Evolutionary conservation across 2,797 vertebrate genomes (phyloP).

Genomic region (Microchirus variegatus): DNA sequence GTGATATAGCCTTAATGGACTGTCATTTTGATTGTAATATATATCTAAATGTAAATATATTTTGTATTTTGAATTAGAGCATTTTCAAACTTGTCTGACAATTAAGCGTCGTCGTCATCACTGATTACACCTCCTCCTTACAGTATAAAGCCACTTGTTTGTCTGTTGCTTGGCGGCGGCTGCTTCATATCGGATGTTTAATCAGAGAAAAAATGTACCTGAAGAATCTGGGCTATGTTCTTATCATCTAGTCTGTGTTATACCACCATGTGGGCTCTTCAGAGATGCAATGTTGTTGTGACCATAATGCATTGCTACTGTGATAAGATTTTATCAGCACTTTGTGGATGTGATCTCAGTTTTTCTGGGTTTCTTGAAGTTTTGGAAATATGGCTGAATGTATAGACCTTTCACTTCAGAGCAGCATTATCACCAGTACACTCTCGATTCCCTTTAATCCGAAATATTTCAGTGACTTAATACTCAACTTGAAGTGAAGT

Average conservation of each 20-base stretch:
- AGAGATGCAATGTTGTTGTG: constrained; percentile 8
- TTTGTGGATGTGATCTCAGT: background rate
- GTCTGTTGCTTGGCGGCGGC: constrained; percentile 9
- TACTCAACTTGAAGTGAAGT: too few species aligned
- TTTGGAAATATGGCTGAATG: background rate
- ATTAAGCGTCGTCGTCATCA: background rate
- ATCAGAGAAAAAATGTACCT: constrained; percentile 24
- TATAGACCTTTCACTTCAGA: background rate
- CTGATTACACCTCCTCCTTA: constrained; percentile 20
- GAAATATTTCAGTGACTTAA: too few species aligned
- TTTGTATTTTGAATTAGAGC: too few species aligned
- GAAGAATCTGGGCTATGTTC: constrained; percentile 21
- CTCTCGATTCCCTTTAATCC: too few species aligned
- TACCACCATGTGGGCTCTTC: constrained; percentile 11
- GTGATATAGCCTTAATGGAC: too few species aligned
- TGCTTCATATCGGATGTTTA: constrained; percentile 24
- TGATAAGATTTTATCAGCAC: constrained; percentile 3
- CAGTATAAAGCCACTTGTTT: background rate
- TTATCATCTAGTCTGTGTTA: constrained; percentile 17
- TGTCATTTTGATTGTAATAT: too few species aligned
- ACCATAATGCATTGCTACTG: background rate
- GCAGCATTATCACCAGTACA: too few species aligned
- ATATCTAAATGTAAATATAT: too few species aligned
- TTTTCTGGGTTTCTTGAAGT: background rate
- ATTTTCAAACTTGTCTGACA: background rate